Percentiles rank a stretch among this genome's conserved stretches.
These are phyloP conservation scores for Pachyramphus minor DNA, from an alignment of 2,113 vertebrate genomes.

Conservation along the genomic window DNA sequence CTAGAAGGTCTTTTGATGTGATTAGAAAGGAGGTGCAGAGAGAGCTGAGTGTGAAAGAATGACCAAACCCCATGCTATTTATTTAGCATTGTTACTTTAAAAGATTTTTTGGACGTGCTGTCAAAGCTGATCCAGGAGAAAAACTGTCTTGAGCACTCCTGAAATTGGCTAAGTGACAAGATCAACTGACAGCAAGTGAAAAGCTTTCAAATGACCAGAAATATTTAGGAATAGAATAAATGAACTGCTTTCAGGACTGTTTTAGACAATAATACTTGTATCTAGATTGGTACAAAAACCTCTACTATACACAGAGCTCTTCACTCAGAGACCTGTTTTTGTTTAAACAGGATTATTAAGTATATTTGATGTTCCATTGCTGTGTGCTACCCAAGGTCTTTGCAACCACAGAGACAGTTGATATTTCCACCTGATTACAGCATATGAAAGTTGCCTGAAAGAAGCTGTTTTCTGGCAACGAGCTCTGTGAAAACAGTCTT, in stretches of 20 bases:
- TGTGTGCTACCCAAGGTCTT: not conserved
- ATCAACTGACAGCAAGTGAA: not conserved
- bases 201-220: not conserved
- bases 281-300: not conserved
- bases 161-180: not conserved
- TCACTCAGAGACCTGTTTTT: not conserved
- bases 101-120: slow-evolving; percentile 22
- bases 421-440: not conserved
- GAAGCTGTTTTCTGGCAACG: not conserved
- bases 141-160: not conserved
- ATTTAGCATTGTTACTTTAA: not conserved
- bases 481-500: not conserved
- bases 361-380: not conserved
- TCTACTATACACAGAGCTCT: not conserved
- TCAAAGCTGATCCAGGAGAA: slow-evolving; percentile 25
- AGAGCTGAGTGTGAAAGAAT: not conserved
- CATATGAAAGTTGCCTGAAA: not conserved
- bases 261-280: not conserved
- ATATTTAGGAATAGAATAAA: not conserved
- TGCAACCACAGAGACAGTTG: not conserved
- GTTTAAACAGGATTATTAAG: not conserved
- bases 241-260: not conserved
- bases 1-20: not conserved
- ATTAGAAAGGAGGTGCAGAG: slow-evolving; percentile 8
- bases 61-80: not conserved